Conservation (phyloP, 2,113 vertebrate genomes). For the Irena cyanogastra region DNA sequence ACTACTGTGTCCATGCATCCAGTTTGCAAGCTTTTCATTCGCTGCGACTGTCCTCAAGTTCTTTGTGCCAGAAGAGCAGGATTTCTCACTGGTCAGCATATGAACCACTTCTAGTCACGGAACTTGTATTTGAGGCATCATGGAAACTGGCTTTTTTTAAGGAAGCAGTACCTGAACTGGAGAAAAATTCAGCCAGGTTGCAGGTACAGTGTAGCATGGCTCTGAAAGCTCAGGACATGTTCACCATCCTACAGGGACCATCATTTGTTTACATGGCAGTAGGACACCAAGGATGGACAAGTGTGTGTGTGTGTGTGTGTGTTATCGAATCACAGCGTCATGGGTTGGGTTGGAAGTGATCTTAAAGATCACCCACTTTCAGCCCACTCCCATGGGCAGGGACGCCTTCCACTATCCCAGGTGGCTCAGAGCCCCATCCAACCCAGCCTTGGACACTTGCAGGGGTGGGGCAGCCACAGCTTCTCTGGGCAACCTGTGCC, state of each 20-base stretch:
- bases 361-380: neutral
- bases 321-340: neutral
- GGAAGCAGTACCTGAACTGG: neutral
- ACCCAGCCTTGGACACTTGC: accelerated
- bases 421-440: neutral
- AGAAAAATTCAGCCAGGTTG: neutral
- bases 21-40: neutral
- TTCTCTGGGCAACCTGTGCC: neutral
- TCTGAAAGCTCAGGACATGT: neutral
- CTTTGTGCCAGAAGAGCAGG: neutral
- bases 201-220: neutral
- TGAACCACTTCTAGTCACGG: neutral
- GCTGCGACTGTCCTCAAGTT: neutral
- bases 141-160: neutral
- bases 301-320: neutral
- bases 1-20: neutral
- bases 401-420: neutral
- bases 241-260: neutral
- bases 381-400: neutral
- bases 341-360: neutral
- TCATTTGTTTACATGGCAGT: neutral
- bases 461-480: neutral
- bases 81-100: neutral
- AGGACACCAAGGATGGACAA: neutral
- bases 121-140: neutral